Conservation (phyloP, 2,797 vertebrate species). For the Serranus cabrilla region DNA sequence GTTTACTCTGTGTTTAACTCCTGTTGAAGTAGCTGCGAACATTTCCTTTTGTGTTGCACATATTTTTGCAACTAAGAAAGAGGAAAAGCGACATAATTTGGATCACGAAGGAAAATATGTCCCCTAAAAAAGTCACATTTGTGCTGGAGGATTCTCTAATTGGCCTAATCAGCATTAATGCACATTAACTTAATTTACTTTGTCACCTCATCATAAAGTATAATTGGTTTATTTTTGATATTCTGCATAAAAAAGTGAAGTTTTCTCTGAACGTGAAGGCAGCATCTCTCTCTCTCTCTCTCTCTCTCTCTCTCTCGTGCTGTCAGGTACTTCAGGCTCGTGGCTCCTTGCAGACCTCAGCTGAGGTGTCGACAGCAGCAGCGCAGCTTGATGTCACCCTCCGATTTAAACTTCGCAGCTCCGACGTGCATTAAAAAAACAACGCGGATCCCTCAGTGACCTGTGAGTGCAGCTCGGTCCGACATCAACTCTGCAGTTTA, state of each 20-base stretch:
- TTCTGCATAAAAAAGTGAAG: background rate
- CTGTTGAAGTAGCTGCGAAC: no score
- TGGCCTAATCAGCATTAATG: no score
- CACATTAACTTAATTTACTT: no score
- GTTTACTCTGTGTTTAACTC: no score
- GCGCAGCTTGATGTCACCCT: background rate
- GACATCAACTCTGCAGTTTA: background rate
- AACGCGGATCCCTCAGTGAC: no score
- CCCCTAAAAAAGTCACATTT: no score
- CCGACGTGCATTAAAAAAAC: background rate
- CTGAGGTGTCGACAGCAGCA: conserved; percentile 39
- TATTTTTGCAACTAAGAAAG: no score
- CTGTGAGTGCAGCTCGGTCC: background rate
- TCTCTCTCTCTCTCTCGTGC: conserved; percentile 3
- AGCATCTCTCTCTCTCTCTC: conserved; percentile 5
- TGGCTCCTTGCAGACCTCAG: conserved; percentile 25
- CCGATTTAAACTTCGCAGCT: conserved; percentile 15
- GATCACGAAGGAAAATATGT: no score
- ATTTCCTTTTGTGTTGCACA: no score
- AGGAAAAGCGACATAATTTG: no score
- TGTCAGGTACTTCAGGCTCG: conserved; percentile 46
- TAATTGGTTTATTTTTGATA: background rate
- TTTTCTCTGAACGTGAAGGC: conserved; percentile 9
- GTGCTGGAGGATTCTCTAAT: no score
- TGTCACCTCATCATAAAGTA: no score